A percentile compares a stretch with the other conserved stretches of the same genome.
These are phyloP conservation scores for Drosophila pseudoananassae DNA, from an alignment of 1,140 invertebrate genomes.

Conservation along the genomic window DNA sequence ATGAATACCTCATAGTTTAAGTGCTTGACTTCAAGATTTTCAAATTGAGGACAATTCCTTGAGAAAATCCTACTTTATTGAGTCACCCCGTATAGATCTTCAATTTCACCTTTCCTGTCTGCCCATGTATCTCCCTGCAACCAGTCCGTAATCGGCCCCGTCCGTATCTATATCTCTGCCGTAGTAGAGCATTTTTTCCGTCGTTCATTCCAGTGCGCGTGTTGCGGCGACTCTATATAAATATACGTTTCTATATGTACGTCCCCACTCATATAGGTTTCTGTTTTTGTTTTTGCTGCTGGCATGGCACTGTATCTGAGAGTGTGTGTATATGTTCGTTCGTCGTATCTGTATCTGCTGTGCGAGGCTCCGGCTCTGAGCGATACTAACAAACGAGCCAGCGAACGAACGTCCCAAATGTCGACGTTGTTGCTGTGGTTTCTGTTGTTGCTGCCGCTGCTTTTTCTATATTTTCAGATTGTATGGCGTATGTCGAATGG, in stretches of 20 bases:
- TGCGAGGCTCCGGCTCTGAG: slow-evolving; percentile 65
- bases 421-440: slow-evolving; percentile 46
- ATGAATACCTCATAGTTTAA: neutral
- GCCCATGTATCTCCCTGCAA: neutral
- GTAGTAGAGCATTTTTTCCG: slow-evolving; percentile 34
- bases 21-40: too few relatives aligned
- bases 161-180: slow-evolving; percentile 41
- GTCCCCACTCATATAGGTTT: slow-evolving; percentile 19
- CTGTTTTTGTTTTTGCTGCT: slow-evolving; percentile 18
- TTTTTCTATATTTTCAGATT: slow-evolving; percentile 72
- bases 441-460: slow-evolving; percentile 42
- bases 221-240: slow-evolving; percentile 62
- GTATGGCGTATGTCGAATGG: slow-evolving; percentile 37
- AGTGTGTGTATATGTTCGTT: slow-evolving; percentile 22
- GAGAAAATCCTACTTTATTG: neutral
- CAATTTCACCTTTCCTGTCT: neutral
- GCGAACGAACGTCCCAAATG: slow-evolving; percentile 67
- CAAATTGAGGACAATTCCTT: neutral
- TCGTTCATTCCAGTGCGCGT: slow-evolving; percentile 72
- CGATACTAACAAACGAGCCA: slow-evolving; percentile 66
- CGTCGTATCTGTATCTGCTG: slow-evolving; percentile 67
- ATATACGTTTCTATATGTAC: slow-evolving; percentile 28
- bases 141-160: slow-evolving; percentile 9
- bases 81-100: slow-evolving; percentile 2
- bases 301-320: slow-evolving; percentile 33